Conservation (phyloP, 2,113 vertebrate genomes). For the Podarcis raffonei region DNA sequence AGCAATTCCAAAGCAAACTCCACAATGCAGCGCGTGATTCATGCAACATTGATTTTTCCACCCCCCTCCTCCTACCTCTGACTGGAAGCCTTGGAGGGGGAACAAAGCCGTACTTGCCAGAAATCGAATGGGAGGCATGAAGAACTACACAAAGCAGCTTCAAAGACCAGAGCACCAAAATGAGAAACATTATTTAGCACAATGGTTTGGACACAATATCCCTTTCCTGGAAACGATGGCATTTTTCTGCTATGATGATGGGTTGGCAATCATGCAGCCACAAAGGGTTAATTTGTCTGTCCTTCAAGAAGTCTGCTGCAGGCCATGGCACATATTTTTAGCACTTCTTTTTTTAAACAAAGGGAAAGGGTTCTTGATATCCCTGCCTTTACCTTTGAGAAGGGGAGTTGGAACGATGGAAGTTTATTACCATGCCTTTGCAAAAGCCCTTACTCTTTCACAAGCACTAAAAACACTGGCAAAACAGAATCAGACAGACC, state of each 20-base stretch:
- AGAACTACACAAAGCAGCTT: background rate
- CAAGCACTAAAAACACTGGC: background rate
- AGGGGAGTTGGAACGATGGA: background rate
- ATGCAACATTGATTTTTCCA: background rate
- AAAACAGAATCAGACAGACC: background rate
- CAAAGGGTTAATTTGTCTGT: no score
- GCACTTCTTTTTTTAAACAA: background rate
- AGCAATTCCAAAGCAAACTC: background rate
- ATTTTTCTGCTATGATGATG: no score
- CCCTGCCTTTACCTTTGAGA: background rate
- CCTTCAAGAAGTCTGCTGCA: background rate
- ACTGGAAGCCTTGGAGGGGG: background rate
- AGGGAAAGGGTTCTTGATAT: background rate
- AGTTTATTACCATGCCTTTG: background rate
- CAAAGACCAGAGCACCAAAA: background rate
- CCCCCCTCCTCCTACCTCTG: background rate
- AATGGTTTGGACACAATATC: background rate
- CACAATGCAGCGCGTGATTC: background rate
- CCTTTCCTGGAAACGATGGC: background rate
- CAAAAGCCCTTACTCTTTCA: background rate
- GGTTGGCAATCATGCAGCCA: background rate
- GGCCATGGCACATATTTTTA: background rate
- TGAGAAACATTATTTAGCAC: background rate
- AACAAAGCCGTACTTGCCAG: background rate
- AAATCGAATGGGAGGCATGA: background rate